These are phyloP conservation scores for Apodemia hepburni DNA, from an alignment of 2,888 invertebrate species.

Conservation along the genomic window DNA sequence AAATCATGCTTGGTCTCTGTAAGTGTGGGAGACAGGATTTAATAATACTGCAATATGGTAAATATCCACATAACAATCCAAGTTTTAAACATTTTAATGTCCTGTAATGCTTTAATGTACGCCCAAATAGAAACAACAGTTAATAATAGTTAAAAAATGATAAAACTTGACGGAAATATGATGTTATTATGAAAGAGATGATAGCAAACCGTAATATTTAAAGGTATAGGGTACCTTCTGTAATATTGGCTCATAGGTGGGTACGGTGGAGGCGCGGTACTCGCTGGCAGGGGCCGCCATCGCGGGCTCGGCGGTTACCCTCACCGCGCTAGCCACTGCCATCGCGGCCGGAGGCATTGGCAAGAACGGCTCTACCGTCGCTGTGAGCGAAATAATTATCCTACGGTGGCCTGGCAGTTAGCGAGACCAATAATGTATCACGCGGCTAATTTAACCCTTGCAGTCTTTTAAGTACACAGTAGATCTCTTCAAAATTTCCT, in stretches of 20 bases:
- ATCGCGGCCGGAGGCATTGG: slow-evolving; percentile 96
- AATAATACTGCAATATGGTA: too few species aligned
- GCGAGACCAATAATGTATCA: slow-evolving; percentile 9
- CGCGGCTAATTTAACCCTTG: neutral
- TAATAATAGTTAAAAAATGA: too few species aligned
- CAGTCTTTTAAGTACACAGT: neutral
- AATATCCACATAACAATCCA: too few species aligned
- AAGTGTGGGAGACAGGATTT: too few species aligned
- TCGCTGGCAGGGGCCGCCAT: slow-evolving; percentile 87
- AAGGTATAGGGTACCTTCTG: slow-evolving; percentile 10
- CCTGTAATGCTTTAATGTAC: too few species aligned
- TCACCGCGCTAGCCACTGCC: slow-evolving; percentile 86
- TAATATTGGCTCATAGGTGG: slow-evolving; percentile 49
- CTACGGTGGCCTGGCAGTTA: slow-evolving; percentile 31
- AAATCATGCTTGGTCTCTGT: too few species aligned
- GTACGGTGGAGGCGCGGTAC: slow-evolving; percentile 86
- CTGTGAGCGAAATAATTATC: slow-evolving; percentile 84
- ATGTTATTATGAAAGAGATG: neutral
- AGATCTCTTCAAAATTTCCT: neutral
- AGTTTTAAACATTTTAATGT: too few species aligned
- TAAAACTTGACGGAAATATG: too few species aligned
- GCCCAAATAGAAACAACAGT: too few species aligned
- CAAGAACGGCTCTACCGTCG: slow-evolving; percentile 99
- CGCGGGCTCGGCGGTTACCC: slow-evolving; percentile 85
- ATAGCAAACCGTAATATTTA: neutral